These are phyloP conservation scores for Ancistrus triradiatus DNA, from an alignment of 2,113 vertebrate species.

Conservation along the genomic window DNA sequence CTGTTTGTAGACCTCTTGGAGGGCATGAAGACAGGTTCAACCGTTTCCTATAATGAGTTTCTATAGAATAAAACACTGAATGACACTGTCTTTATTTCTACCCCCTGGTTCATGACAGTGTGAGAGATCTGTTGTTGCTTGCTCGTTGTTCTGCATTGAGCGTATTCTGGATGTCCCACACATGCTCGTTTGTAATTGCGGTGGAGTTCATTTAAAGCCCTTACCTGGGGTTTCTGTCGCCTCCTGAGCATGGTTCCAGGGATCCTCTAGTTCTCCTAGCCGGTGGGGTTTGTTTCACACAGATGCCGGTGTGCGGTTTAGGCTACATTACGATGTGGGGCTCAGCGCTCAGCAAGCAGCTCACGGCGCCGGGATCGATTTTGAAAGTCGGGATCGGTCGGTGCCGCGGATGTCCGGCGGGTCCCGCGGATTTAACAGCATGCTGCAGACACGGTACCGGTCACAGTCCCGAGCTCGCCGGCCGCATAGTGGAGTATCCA, in stretches of 20 bases:
- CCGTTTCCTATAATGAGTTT: neutral
- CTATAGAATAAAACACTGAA: neutral
- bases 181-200: neutral
- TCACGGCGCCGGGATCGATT: conserved; percentile 35
- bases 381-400: conserved; percentile 47
- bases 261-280: neutral
- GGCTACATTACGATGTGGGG: conserved; percentile 1
- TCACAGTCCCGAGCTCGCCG: neutral
- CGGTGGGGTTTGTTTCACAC: neutral
- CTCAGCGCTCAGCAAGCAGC: conserved; percentile 24
- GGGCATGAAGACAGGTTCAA: too few species aligned
- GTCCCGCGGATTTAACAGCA: conserved; percentile 2
- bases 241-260: conserved; percentile 32
- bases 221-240: conserved; percentile 59
- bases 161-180: neutral
- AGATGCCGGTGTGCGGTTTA: neutral
- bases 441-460: conserved; percentile 21
- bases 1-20: too few species aligned
- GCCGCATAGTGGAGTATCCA: conserved; percentile 29
- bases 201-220: conserved; percentile 3
- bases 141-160: neutral
- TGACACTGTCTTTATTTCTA: too few species aligned
- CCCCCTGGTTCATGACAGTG: too few species aligned
- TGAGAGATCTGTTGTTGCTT: too few species aligned
- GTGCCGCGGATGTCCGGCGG: conserved; percentile 52